These are phyloP conservation scores for Nipponacmea schrenckii DNA, from an alignment of 2,888 invertebrate species.

Conservation along the genomic window DNA sequence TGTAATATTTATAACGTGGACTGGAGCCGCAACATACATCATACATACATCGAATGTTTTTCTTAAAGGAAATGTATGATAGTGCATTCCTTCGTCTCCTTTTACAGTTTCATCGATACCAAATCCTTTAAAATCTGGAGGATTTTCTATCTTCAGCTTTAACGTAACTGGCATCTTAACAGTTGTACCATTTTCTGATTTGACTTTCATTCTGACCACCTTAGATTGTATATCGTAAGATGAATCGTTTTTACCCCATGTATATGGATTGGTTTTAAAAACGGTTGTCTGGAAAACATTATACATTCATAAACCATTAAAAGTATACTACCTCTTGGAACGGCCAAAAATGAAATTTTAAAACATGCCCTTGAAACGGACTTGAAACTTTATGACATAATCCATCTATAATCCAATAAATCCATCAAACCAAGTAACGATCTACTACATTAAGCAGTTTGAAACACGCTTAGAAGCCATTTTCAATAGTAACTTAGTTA, in stretches of 20 bases:
- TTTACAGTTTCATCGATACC: constrained; percentile 20
- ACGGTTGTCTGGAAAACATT: constrained; percentile 18
- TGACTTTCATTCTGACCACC: constrained; percentile 21
- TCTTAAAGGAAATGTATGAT: constrained; percentile 37
- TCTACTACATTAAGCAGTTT: no score
- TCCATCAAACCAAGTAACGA: no score
- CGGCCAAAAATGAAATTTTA: no score
- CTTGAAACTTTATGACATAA: no score
- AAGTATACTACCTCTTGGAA: no score
- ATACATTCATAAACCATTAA: neutral
- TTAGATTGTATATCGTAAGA: constrained; percentile 25
- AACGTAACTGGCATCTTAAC: constrained; percentile 6
- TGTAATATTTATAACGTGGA: neutral
- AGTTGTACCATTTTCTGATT: constrained; percentile 6
- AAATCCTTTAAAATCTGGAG: constrained; percentile 9
- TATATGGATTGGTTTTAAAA: constrained; percentile 23
- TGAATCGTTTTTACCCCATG: constrained; percentile 19
- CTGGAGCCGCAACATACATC: constrained; percentile 11
- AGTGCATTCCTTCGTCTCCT: constrained; percentile 22
- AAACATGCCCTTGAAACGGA: no score
- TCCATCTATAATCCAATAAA: no score
- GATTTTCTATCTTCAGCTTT: constrained; percentile 5
- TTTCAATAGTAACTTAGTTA: no score
- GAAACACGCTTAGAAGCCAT: no score
- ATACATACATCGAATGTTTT: constrained; percentile 21